Conservation (phyloP, 1,140 invertebrate species). For the Holotrichia oblita region DNA sequence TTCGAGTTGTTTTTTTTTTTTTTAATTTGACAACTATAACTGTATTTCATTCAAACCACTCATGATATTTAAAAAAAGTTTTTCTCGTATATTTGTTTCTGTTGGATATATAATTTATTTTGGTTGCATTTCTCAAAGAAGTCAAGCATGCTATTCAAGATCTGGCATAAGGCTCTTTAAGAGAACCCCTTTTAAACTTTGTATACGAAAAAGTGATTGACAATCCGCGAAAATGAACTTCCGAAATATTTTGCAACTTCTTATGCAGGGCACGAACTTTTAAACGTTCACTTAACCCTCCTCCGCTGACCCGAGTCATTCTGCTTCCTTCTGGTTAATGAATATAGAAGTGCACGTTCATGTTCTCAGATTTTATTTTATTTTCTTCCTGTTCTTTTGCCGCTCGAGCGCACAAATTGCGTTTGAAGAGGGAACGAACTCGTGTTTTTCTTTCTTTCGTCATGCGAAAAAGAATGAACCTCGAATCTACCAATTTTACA, state of each 20-base stretch:
- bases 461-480: neutral
- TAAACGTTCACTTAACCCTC: neutral
- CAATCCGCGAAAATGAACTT: neutral
- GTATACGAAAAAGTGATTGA: neutral
- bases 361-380: neutral
- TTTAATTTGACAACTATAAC: no score
- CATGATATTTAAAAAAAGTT: no score
- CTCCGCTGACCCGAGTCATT: neutral
- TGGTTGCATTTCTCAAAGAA: no score
- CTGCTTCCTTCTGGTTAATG: neutral
- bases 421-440: neutral
- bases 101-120: no score
- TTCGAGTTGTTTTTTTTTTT: no score
- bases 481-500: constrained; percentile 1
- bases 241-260: neutral
- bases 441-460: constrained; percentile 11
- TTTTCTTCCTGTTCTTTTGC: neutral
- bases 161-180: no score
- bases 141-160: no score
- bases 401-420: neutral
- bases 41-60: no score
- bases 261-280: neutral
- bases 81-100: no score
- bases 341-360: neutral
- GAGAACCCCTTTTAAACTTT: no score